A percentile compares a stretch with the other conserved stretches of the same genome.
Evolutionary conservation across 2,797 vertebrate species (phyloP).

Genomic region (Sebastiscus tertius): DNA sequence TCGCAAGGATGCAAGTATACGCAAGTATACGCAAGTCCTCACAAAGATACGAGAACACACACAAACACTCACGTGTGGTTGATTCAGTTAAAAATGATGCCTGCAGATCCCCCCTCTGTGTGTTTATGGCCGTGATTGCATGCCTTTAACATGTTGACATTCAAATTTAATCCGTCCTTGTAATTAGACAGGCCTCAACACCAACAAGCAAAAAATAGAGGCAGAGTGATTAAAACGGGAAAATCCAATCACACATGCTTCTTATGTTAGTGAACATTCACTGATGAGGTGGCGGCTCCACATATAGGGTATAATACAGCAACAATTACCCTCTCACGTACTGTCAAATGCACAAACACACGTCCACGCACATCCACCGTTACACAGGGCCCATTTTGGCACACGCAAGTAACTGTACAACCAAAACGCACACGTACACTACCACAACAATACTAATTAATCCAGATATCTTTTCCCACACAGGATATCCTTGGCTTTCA

Average conservation of each 20-base stretch:
- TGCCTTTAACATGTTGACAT: conserved; percentile 70
- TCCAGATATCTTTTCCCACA: conserved; percentile 74
- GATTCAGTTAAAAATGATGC: conserved; percentile 11
- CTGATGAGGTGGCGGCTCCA: conserved; percentile 59
- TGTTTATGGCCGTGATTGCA: conserved; percentile 37
- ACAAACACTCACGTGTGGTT: neutral
- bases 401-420: neutral
- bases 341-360: conserved; percentile 26
- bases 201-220: conserved; percentile 63
- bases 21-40: neutral
- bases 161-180: conserved; percentile 63
- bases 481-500: conserved; percentile 74
- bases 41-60: neutral
- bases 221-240: conserved; percentile 70
- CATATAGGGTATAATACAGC: conserved; percentile 24
- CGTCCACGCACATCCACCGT: neutral
- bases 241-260: conserved; percentile 81
- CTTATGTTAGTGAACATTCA: conserved; percentile 51
- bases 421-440: conserved; percentile 16
- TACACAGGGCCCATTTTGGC: neutral
- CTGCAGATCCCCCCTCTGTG: conserved; percentile 3
- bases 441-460: conserved; percentile 75
- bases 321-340: conserved; percentile 57
- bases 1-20: neutral
- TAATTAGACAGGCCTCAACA: conserved; percentile 59